These are phyloP conservation scores for Cephus pygmeus DNA, from an alignment of 2,888 invertebrate genomes.

Conservation along the genomic window DNA sequence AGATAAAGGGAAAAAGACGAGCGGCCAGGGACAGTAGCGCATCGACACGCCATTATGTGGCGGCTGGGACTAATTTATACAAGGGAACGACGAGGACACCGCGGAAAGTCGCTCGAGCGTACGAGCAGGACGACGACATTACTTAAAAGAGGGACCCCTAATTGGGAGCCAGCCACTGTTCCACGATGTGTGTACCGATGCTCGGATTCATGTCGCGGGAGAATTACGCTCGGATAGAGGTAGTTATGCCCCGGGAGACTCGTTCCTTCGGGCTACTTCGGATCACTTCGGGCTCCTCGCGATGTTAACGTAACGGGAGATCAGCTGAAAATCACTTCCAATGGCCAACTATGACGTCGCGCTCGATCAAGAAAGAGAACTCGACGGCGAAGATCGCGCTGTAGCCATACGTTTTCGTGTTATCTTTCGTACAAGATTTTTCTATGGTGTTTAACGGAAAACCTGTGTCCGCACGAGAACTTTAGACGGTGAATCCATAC, in stretches of 20 bases:
- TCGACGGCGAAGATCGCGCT: background rate
- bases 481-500: background rate
- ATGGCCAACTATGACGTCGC: background rate
- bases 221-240: conserved; percentile 35
- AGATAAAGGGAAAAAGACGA: conserved; percentile 8
- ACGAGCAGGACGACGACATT: conserved; percentile 35
- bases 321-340: background rate
- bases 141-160: conserved; percentile 58
- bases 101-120: conserved; percentile 51
- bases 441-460: background rate
- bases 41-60: conserved; percentile 67
- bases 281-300: background rate
- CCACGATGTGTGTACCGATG: conserved; percentile 45
- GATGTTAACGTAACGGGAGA: background rate
- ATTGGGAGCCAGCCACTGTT: conserved; percentile 64
- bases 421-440: background rate
- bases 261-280: background rate
- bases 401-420: background rate
- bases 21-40: conserved; percentile 58
- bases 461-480: background rate
- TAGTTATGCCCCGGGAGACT: background rate
- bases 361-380: background rate
- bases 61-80: conserved; percentile 66
- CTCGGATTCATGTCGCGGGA: conserved; percentile 47
- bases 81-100: conserved; percentile 61